Evolutionary conservation across 2,888 invertebrate genomes (phyloP).

Genomic region (Polydrusus cervinus): DNA sequence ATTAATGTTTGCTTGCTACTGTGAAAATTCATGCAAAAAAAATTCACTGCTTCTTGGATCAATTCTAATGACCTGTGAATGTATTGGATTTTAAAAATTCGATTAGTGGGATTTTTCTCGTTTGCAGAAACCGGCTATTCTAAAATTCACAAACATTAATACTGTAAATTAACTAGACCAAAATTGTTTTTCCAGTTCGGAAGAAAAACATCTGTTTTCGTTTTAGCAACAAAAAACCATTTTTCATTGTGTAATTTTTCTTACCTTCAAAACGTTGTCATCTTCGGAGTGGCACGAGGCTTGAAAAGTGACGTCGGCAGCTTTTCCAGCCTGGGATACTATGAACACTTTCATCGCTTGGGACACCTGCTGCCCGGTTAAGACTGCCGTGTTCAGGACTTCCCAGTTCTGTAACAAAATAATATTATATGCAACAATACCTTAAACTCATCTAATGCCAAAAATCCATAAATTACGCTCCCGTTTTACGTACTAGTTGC

Average conservation of each 20-base stretch:
- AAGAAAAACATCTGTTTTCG: background rate
- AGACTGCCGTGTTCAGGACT: constrained; percentile 94
- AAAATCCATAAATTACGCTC: too few relatives aligned
- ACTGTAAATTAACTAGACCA: background rate
- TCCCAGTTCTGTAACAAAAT: constrained; percentile 87
- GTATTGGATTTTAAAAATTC: too few relatives aligned
- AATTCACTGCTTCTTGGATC: too few relatives aligned
- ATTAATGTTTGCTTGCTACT: too few relatives aligned
- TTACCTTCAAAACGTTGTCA: constrained; percentile 95
- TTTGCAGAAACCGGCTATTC: too few relatives aligned
- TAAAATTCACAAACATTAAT: too few relatives aligned
- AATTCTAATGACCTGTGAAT: too few relatives aligned
- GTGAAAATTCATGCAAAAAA: too few relatives aligned
- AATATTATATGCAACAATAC: background rate
- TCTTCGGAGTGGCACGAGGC: constrained; percentile 96
- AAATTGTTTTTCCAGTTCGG: background rate
- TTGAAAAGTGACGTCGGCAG: constrained; percentile 95
- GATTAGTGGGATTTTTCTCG: too few relatives aligned
- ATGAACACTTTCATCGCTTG: constrained; percentile 97
- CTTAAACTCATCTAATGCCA: too few relatives aligned
- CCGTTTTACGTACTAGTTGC: too few relatives aligned
- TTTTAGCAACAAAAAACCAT: background rate
- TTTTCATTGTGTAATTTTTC: constrained; percentile 15
- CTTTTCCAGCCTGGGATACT: constrained; percentile 94
- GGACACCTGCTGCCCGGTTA: constrained; percentile 94